phyloP scores from a whole-genome alignment of 2,888 invertebrate genomes.

The Sericinus montela region DNA sequence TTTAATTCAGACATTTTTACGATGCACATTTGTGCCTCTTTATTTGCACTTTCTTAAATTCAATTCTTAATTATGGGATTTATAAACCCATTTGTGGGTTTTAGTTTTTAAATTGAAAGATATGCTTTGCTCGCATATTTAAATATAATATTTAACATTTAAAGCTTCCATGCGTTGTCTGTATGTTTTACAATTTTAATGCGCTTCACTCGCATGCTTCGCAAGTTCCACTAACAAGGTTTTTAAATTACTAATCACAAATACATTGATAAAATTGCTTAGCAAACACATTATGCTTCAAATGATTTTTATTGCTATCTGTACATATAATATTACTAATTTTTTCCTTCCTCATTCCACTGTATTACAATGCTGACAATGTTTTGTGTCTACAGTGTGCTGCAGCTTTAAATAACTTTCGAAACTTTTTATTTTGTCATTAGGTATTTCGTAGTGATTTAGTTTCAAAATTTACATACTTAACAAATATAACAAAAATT shows the following conservation, averaged over 20 bases:
- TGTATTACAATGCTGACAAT: too few species aligned
- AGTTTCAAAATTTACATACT: too few species aligned
- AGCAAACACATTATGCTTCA: neutral
- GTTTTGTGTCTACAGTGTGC: too few species aligned
- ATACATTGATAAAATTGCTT: neutral
- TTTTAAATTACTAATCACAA: neutral
- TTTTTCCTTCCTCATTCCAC: too few species aligned
- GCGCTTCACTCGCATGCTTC: slow-evolving; percentile 7
- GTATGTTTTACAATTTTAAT: neutral
- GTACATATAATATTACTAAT: neutral
- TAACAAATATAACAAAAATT: too few species aligned
- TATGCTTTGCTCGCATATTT: slow-evolving; percentile 10
- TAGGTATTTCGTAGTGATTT: too few species aligned
- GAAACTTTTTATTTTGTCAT: too few species aligned
- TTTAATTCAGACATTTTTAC: slow-evolving; percentile 1
- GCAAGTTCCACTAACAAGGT: neutral
- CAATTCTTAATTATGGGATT: neutral
- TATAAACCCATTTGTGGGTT: neutral
- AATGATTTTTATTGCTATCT: slow-evolving; percentile 6
- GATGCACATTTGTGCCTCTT: slow-evolving; percentile 11
- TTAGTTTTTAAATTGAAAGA: neutral
- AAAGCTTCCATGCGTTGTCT: slow-evolving; percentile 6
- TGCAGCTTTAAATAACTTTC: too few species aligned
- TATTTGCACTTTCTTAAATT: slow-evolving; percentile 5
- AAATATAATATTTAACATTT: too few species aligned